Evolutionary conservation across 2,888 invertebrate species (phyloP).

Genomic region (Tinea semifulvella): DNA sequence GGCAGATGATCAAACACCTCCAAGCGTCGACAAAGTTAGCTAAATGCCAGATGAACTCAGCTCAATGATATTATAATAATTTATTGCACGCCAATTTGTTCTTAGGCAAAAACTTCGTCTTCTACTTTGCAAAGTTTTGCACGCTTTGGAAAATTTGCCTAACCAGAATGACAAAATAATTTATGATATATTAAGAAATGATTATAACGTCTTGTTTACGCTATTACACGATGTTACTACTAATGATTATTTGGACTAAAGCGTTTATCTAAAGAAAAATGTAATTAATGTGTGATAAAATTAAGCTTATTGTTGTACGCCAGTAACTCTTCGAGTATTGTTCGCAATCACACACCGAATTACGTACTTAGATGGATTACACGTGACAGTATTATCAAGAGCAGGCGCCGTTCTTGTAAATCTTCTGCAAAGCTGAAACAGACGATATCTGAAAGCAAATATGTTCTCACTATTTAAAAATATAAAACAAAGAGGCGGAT

Average conservation of each 20-base stretch:
- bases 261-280: slow-evolving; percentile 7
- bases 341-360: slow-evolving; percentile 61
- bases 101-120: slow-evolving; percentile 35
- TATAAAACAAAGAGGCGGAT: slow-evolving; percentile 62
- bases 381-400: slow-evolving; percentile 57
- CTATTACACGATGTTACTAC: slow-evolving; percentile 1
- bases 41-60: slow-evolving; percentile 62
- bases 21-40: slow-evolving; percentile 25
- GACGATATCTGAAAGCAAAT: slow-evolving; percentile 63
- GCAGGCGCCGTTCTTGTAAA: slow-evolving; percentile 59
- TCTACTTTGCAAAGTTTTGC: slow-evolving; percentile 45
- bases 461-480: slow-evolving; percentile 64
- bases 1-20: slow-evolving; percentile 57
- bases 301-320: slow-evolving; percentile 54
- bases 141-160: slow-evolving; percentile 3
- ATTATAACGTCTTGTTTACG: slow-evolving; percentile 3
- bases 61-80: slow-evolving; percentile 60
- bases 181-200: slow-evolving; percentile 7
- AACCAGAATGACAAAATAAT: background rate
- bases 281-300: slow-evolving; percentile 42
- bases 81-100: slow-evolving; percentile 57
- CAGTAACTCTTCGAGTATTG: slow-evolving; percentile 37
- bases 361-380: slow-evolving; percentile 59
- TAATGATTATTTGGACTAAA: slow-evolving; percentile 4
- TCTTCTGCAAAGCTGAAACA: slow-evolving; percentile 52